phyloP scores from a whole-genome alignment of 2,797 vertebrate species.

The Zalophus californianus region DNA sequence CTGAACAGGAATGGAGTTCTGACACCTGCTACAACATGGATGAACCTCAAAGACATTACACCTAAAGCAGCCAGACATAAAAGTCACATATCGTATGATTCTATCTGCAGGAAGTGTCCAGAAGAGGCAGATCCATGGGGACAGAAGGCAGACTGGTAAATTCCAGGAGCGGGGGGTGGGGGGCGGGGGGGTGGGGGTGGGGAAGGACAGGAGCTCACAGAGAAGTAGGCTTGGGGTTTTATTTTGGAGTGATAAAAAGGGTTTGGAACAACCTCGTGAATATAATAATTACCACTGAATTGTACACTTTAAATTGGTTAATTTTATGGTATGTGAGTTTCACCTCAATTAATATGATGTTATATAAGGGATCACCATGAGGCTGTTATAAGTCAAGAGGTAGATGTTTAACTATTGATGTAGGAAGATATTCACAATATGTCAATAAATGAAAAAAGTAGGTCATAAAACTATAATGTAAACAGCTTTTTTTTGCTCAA shows the following conservation, averaged over 20 bases:
- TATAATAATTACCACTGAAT: neutral
- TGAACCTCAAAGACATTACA: neutral
- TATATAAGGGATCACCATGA: accelerated
- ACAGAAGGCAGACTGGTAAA: neutral
- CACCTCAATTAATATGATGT: neutral
- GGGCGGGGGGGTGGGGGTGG: neutral
- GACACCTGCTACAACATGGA: accelerated
- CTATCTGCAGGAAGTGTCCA: neutral
- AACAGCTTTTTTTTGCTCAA: neutral
- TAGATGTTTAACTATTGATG: neutral
- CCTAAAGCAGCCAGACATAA: neutral
- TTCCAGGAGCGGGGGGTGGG: neutral
- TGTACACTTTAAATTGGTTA: neutral
- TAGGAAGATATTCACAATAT: neutral
- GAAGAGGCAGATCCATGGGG: neutral
- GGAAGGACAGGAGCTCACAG: accelerated
- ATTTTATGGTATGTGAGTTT: neutral
- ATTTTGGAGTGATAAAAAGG: neutral
- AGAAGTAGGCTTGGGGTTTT: neutral
- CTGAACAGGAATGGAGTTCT: accelerated
- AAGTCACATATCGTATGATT: too few species aligned
- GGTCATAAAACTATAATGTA: neutral
- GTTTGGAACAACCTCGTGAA: neutral
- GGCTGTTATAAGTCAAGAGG: neutral
- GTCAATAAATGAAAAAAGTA: neutral